Percentiles rank a stretch among this genome's conserved stretches.
These are phyloP conservation scores for Setipinna tenuifilis DNA, from an alignment of 2,797 vertebrate genomes.

Conservation along the genomic window DNA sequence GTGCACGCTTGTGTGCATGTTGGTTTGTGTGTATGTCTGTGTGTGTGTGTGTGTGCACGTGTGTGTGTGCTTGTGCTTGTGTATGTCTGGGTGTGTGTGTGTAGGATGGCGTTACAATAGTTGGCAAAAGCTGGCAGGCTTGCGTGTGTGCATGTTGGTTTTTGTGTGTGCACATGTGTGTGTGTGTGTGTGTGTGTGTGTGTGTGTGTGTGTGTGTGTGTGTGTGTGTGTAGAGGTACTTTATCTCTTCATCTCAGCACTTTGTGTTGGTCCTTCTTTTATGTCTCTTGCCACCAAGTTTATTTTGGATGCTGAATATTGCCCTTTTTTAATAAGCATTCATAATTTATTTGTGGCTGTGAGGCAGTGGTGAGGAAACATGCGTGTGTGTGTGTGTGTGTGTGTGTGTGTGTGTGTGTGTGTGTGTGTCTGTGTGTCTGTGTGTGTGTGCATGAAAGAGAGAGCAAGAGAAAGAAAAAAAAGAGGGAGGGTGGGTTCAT, in stretches of 20 bases:
- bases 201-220: not conserved
- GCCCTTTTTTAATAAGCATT: conserved; percentile 81
- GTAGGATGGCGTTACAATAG: no score
- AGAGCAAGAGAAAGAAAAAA: conserved; percentile 1
- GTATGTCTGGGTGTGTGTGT: no score
- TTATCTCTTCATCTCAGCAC: conserved; percentile 59
- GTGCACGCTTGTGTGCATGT: not conserved
- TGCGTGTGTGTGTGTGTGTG: not conserved
- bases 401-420: not conserved
- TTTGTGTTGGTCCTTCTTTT: conserved; percentile 69
- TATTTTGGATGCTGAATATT: conserved; percentile 78
- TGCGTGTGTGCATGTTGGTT: no score
- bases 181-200: not conserved
- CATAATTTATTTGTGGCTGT: conserved; percentile 75
- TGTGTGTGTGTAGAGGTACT: conserved; percentile 26
- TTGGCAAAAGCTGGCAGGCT: no score
- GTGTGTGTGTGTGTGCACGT: no score
- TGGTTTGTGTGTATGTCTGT: no score
- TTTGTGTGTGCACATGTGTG: not conserved
- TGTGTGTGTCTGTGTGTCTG: conserved; percentile 12
- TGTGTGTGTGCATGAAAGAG: not conserved
- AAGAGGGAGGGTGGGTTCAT: conserved; percentile 44
- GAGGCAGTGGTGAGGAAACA: conserved; percentile 58
- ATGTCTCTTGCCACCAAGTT: conserved; percentile 63
- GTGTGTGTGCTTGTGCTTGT: no score